Base-by-base conservation (phyloP, 2,113 vertebrate species). In the Callorhinus ursinus region DNA sequence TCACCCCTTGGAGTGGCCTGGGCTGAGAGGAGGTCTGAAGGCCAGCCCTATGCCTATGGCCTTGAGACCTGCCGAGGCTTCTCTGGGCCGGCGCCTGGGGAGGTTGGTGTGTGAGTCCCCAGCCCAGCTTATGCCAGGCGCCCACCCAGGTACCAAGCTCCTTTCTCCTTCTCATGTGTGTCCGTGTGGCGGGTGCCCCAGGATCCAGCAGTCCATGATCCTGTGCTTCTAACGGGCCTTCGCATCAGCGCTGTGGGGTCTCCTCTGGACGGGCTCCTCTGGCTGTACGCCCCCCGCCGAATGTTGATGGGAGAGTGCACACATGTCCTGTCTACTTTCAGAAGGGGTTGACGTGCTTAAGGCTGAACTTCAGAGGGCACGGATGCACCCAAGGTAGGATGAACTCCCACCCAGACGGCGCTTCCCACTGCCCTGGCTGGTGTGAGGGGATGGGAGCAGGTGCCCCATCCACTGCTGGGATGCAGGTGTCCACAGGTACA, bases 171-270 rank as follows among this genome's bases (percentile, higher is more conserved):
- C 24, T 9, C 24, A 1, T 6, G 24, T n/a, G 83, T 46, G 46
- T 14, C 71, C 9, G 36, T 12, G 57, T 3, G 55, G 61, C 2
- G 1, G 10, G 39, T 18, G 39, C 24, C 33, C 42, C 5, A 3
- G 18, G n/a, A 16, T 36, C 80, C 1, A 0, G 53, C 11, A 1
- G 53, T 19, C 79, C 4, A 18, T 9, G 39, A 51, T n/a, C 0
- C 4, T 31, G 53, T 8, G 65, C 36, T 63, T 28, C 77, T 11
- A 2, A 21, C 1, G 69, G 33, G 26, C 28, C 18, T 22, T 18
- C 39, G 24, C 33, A 0, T 0, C 1, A 1, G 9, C 10, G 0
- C 5, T 6, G 26, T 28, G 28, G 53, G 59, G 53, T 28, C 14
- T 31, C 28, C 26, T 31, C 3, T 0, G 88, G 49, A 49, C 6